Evolutionary conservation across 2,888 invertebrate genomes (phyloP).

Genomic region (Caenorhabditis becei): DNA sequence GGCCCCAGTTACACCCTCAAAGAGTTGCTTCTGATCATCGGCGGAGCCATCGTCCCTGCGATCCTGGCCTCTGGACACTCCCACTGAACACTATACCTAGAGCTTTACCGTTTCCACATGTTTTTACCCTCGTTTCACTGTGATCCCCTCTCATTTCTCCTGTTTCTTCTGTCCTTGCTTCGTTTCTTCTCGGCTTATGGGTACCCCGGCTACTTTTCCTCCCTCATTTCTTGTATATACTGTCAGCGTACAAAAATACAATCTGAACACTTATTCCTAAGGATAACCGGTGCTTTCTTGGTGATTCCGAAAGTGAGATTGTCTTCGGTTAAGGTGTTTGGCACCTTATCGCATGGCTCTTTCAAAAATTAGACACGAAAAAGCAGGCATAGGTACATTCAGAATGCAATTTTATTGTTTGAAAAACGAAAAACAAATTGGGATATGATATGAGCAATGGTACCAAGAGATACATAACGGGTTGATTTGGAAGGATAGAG

Average conservation of each 20-base stretch:
- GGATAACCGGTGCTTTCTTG: too few relatives aligned
- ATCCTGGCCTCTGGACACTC: constrained; percentile 94
- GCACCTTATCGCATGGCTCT: not conserved
- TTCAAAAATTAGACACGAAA: too few relatives aligned
- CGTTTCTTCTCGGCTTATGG: constrained; percentile 53
- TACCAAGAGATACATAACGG: constrained; percentile 30
- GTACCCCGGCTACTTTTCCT: constrained; percentile 39
- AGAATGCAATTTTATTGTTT: too few relatives aligned
- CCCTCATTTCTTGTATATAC: not conserved
- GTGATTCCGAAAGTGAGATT: too few relatives aligned
- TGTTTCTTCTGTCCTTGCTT: constrained; percentile 26
- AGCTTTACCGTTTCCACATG: constrained; percentile 8
- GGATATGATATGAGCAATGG: constrained; percentile 47
- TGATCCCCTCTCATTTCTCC: constrained; percentile 17
- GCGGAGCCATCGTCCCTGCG: constrained; percentile 92
- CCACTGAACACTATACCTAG: constrained; percentile 84
- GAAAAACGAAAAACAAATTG: constrained; percentile 14
- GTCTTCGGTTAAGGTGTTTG: too few relatives aligned
- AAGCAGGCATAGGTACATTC: too few relatives aligned
- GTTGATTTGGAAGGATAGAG: constrained; percentile 24
- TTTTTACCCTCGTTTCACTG: constrained; percentile 28
- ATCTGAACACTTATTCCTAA: not conserved
- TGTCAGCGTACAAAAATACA: not conserved
- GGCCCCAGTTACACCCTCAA: constrained; percentile 86
- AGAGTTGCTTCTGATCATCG: constrained; percentile 90